Evolutionary conservation across 2,113 vertebrate genomes (phyloP), one percentile per base, ranked within the genome.

Genomic region (Sorex araneus): DNA sequence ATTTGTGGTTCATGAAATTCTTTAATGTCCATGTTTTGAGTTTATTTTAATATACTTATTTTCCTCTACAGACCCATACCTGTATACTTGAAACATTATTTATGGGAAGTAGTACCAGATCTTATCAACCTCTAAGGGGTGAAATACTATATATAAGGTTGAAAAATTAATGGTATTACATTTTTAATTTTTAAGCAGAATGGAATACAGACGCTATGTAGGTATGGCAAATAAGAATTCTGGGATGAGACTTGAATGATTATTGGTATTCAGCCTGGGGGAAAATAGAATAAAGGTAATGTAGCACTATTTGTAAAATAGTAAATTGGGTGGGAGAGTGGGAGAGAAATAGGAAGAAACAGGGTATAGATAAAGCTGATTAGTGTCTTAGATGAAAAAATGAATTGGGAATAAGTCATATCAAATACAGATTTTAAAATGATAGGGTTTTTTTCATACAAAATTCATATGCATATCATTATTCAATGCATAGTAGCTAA

Each of bases 381-480:
- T 12, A 30, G 30, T 1, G 1, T 19, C 30, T 4, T 15, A 36
- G 57, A 30, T 15, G 30, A 50, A 81, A 69, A 16, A 32, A 25
- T 54, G 10, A 21, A 9, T 1, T 16, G 32, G 12, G 10, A 10
- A 45, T 3, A 0, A 8, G 12, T 40, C n/a, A 3, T 13, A 3
- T 63, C 34, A 79, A 70, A 21, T 21, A 40, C 11, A n/a, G 18
- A 1, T 40, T 63, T 64, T 15, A 30, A 66, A 28, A 25, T 9
- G 25, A 40, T 8, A n/a, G 43, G 4, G 16, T 66, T 57, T 90
- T 67, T 21, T 60, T 60, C 18, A 8, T 60, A 23, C 18, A 60
- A 60, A 60, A 60, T 2, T 23, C 57, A 21, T 60, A 19, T 60
- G 21, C 18, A 60, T 6, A 23, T 15, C 57, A 60, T 60, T 50